Evolutionary conservation across 2,888 invertebrate species (phyloP).

Genomic region (Aphelenchoides bicaudatus): DNA sequence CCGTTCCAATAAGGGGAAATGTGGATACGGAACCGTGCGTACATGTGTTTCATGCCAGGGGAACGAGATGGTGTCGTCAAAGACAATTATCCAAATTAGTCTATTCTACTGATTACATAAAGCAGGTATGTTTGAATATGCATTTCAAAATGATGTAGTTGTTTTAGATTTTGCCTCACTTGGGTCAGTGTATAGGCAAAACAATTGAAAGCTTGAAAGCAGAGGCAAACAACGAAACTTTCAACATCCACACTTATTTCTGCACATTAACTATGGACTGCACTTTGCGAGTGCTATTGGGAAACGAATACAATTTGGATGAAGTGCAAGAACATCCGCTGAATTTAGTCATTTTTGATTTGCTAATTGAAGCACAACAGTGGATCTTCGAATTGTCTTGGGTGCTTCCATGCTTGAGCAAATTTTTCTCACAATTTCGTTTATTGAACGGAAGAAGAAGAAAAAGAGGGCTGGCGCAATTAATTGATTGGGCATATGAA

Average conservation of each 20-base stretch:
- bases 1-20: constrained; percentile 35
- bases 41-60: constrained; percentile 62
- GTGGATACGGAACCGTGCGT: constrained; percentile 38
- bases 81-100: constrained; percentile 64
- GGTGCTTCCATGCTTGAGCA: constrained; percentile 1
- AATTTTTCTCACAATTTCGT: constrained; percentile 3
- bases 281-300: constrained; percentile 3
- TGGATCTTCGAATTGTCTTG: not conserved
- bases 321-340: not conserved
- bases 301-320: not conserved
- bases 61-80: constrained; percentile 66
- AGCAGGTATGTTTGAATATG: constrained; percentile 60
- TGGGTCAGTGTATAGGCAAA: constrained; percentile 61
- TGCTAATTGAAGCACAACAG: constrained; percentile 1
- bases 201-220: constrained; percentile 61
- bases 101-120: constrained; percentile 64
- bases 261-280: constrained; percentile 65
- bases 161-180: constrained; percentile 61
- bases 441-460: not conserved
- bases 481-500: not conserved
- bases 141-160: not conserved
- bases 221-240: constrained; percentile 47
- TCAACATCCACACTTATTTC: constrained; percentile 63
- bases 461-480: not conserved
- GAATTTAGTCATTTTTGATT: not conserved